Evolutionary conservation across 2,888 invertebrate species (phyloP).

Genomic region (Lasioglossum lativentre): DNA sequence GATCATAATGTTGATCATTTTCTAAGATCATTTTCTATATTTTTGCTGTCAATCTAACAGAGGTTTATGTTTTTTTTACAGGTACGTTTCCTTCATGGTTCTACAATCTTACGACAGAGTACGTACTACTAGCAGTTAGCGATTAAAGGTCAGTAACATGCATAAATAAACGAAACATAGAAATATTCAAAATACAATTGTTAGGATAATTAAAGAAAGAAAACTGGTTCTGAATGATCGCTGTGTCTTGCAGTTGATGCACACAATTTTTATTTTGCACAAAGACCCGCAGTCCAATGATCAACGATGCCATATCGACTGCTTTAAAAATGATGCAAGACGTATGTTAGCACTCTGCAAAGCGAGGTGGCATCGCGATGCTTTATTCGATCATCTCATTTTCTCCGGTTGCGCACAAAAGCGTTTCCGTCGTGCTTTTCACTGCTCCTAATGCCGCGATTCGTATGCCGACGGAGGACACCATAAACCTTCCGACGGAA

Average conservation of each 20-base stretch:
- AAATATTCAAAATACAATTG: too few species aligned
- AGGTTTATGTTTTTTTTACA: neutral
- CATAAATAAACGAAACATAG: neutral
- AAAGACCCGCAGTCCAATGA: neutral
- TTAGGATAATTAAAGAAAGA: too few species aligned
- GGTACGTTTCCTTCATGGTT: neutral
- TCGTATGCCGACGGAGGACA: conserved; percentile 41
- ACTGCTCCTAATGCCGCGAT: conserved; percentile 41
- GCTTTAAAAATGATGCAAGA: too few species aligned
- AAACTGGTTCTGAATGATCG: too few species aligned
- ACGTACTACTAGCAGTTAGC: neutral
- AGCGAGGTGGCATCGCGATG: neutral
- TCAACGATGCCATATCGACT: too few species aligned
- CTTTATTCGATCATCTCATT: neutral
- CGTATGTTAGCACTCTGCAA: too few species aligned
- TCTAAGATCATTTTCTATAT: too few species aligned
- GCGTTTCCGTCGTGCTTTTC: neutral
- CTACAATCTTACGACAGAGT: neutral
- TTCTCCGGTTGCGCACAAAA: neutral
- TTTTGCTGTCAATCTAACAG: neutral
- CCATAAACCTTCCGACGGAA: conserved; percentile 44
- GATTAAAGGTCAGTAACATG: neutral
- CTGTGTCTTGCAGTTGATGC: too few species aligned
- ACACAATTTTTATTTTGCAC: too few species aligned
- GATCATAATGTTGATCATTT: too few species aligned